A percentile compares a stretch with the other conserved stretches of the same genome.
Evolutionary conservation across 2,113 vertebrate species (phyloP).

Genomic region (Pedetes capensis): DNA sequence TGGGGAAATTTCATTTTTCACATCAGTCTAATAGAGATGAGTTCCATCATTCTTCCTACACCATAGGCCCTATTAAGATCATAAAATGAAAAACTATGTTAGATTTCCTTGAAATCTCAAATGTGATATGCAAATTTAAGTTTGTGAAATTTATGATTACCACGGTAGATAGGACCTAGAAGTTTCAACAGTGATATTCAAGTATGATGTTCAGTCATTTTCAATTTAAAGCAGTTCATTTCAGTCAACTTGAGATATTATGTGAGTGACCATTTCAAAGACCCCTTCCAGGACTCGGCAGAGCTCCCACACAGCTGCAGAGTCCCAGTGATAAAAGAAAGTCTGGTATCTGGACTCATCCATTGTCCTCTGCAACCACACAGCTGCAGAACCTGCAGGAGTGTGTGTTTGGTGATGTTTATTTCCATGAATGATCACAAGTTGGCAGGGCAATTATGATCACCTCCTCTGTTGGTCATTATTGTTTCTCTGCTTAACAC

Average conservation of each 20-base stretch:
- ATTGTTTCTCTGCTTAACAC: neutral
- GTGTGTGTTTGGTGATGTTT: neutral
- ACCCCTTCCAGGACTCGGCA: neutral
- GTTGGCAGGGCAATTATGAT: neutral
- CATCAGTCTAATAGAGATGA: neutral
- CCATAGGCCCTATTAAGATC: neutral
- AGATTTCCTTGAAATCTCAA: constrained; percentile 18
- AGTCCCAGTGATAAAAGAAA: neutral
- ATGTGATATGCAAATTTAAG: neutral
- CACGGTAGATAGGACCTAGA: neutral
- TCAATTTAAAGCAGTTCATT: neutral
- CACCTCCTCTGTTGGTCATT: neutral
- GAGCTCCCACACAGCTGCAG: constrained; percentile 54
- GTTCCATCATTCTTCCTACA: neutral
- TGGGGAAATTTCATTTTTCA: neutral
- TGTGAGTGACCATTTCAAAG: neutral
- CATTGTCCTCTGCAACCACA: neutral
- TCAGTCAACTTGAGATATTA: neutral
- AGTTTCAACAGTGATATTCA: neutral
- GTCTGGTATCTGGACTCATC: neutral
- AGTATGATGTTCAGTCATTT: neutral
- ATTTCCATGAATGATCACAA: neutral
- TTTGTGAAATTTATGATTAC: neutral
- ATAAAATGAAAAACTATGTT: neutral
- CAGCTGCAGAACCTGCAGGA: constrained; percentile 51